Evolutionary conservation across 1,140 invertebrate species (phyloP), one percentile per base, ranked within the genome.

Genomic region (Tachypleus tridentatus): DNA sequence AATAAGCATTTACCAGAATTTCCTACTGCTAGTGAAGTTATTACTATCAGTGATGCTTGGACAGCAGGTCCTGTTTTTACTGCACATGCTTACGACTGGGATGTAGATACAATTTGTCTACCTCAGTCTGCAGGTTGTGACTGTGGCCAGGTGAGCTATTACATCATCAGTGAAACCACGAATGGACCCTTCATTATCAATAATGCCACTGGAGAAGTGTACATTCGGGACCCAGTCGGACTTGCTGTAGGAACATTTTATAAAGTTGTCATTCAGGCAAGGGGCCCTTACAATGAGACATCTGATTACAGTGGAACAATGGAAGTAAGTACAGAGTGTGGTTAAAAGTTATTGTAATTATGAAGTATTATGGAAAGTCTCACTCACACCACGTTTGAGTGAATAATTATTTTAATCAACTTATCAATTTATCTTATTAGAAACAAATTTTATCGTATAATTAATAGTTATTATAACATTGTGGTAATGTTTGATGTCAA

Each of bases 191-290:
- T 70, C 51, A 58, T 57, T n/a, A 63, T 70, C 29, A 67, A 70
- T 58, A 63, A 65, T 8, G 47, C 60, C 9, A 65, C 67, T 0
- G 69, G 69, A 9, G 69, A 70, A 9, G 59, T 70, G 4, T 67
- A 57, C 29, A 54, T 70, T n/a, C 58, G 51, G 51, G 65, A 70
- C 6, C 61, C 67, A 4, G 52, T 53, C 1, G 10, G 58, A 10
- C 60, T 68, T 2, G 57, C 54, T 6, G 60, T 63, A 0, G 64
- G 60, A 7, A 58, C 29, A 7, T 63, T 49, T 3, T 68, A 70
- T 53, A 63, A 53, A 9, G n/a, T 70, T 8, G 57, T 60, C 3
- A 57, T 70, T 4, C 57, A 52, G 29, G 69, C 69, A 4, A 65
- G 8, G 8, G 63, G 54, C 29, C 4, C 49, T 29, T 29, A 29